These are phyloP conservation scores for Aphelenchoides fujianensis DNA, from an alignment of 1,140 invertebrate genomes.

Conservation along the genomic window DNA sequence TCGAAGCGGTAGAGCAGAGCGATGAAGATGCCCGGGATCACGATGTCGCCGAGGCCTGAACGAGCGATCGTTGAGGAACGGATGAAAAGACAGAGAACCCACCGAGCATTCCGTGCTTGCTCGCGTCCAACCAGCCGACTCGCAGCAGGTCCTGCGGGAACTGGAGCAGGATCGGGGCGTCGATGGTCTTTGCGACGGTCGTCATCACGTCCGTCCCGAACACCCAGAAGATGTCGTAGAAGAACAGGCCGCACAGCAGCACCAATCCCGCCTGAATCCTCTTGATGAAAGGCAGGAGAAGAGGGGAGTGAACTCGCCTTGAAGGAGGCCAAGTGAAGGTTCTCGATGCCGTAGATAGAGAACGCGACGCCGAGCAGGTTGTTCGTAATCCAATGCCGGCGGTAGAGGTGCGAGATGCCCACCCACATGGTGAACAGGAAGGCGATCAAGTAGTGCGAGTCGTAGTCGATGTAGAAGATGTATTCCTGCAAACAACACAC, in stretches of 20 bases:
- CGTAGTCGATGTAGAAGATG: conserved; percentile 37
- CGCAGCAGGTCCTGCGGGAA: conserved; percentile 96
- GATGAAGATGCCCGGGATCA: conserved; percentile 98
- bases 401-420: conserved; percentile 55
- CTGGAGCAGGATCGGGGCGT: conserved; percentile 97
- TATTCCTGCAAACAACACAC: conserved; percentile 26
- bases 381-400: conserved; percentile 91
- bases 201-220: conserved; percentile 94
- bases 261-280: conserved; percentile 84
- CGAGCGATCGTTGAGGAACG: neutral
- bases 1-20: conserved; percentile 93
- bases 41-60: conserved; percentile 86
- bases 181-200: conserved; percentile 98
- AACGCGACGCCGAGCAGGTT: conserved; percentile 97
- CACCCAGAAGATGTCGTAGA: conserved; percentile 98
- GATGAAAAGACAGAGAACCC: conserved; percentile 15
- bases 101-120: conserved; percentile 94
- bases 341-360: conserved; percentile 93
- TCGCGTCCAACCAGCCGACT: conserved; percentile 78
- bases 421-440: conserved; percentile 46
- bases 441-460: conserved; percentile 46
- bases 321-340: conserved; percentile 91
- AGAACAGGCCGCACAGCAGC: conserved; percentile 86
- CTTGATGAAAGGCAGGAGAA: too few species aligned
- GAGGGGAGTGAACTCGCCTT: too few species aligned